Evolutionary conservation across 2,888 invertebrate species (phyloP).

Genomic region (Theristus sp.): DNA sequence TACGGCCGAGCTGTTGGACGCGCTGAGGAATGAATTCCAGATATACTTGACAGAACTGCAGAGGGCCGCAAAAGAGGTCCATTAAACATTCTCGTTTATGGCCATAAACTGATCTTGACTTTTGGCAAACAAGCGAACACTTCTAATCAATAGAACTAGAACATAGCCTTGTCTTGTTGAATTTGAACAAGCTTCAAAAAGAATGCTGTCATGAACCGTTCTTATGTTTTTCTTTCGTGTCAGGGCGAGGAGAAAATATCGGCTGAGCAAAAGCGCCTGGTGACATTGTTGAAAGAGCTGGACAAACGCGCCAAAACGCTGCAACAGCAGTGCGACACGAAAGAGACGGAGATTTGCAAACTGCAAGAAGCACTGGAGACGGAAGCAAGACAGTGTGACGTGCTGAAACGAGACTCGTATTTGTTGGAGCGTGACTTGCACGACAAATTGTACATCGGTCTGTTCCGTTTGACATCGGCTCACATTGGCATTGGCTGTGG

Average conservation of each 20-base stretch:
- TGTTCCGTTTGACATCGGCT: neutral
- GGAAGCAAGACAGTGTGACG: neutral
- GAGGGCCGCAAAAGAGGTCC: neutral
- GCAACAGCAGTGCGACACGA: neutral
- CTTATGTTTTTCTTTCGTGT: too few species aligned
- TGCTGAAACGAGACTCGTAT: neutral
- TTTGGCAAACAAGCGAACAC: too few species aligned
- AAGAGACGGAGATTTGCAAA: neutral
- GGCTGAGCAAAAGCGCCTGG: neutral
- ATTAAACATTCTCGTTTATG: too few species aligned
- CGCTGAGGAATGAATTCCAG: neutral
- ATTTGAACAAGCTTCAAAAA: too few species aligned
- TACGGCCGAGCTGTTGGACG: neutral
- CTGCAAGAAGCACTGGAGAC: neutral
- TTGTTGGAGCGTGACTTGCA: neutral
- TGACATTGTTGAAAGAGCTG: neutral
- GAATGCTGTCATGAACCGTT: too few species aligned
- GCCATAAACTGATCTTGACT: too few species aligned
- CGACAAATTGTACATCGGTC: neutral
- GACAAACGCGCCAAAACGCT: neutral
- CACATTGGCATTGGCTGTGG: neutral
- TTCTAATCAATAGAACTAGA: too few species aligned
- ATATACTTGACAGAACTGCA: neutral
- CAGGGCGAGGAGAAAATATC: neutral
- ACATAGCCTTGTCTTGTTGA: too few species aligned